Percentiles rank a stretch among this genome's conserved stretches.
Evolutionary conservation across 2,797 vertebrate genomes (phyloP).

Genomic region (Amphiprion clarkii): DNA sequence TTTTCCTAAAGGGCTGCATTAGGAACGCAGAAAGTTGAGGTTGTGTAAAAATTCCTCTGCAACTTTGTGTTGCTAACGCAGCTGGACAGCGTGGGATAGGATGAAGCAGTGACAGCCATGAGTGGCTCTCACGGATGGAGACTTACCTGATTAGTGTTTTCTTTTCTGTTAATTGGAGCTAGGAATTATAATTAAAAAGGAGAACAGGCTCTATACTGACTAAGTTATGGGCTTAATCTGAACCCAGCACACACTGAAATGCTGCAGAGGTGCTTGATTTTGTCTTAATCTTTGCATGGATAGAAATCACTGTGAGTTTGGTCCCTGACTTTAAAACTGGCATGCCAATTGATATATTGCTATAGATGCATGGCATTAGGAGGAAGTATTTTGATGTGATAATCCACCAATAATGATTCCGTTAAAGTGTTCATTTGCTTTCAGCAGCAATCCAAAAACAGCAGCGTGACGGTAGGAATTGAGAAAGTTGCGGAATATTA

Average conservation of each 20-base stretch:
- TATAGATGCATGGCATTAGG: not conserved
- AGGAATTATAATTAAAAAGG: no score
- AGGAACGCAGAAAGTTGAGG: not conserved
- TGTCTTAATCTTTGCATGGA: no score
- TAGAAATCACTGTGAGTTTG: no score
- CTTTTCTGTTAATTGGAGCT: not conserved
- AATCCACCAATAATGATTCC: not conserved
- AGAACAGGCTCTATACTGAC: no score
- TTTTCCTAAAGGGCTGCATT: not conserved
- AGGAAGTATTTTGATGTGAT: not conserved
- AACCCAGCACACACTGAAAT: no score
- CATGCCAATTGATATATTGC: not conserved
- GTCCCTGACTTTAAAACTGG: no score
- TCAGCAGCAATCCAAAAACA: not conserved
- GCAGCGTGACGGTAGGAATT: no score
- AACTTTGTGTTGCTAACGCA: slow-evolving; percentile 3
- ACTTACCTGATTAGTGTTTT: not conserved
- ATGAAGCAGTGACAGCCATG: slow-evolving; percentile 28
- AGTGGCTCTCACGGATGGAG: slow-evolving; percentile 19
- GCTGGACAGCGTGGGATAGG: not conserved
- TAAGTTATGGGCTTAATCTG: no score
- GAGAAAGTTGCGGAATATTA: not conserved
- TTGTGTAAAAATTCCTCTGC: not conserved
- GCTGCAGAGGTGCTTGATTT: not conserved
- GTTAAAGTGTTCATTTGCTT: slow-evolving; percentile 4